Evolutionary conservation across 2,797 vertebrate species (phyloP).

Genomic region (Acomys russatus): DNA sequence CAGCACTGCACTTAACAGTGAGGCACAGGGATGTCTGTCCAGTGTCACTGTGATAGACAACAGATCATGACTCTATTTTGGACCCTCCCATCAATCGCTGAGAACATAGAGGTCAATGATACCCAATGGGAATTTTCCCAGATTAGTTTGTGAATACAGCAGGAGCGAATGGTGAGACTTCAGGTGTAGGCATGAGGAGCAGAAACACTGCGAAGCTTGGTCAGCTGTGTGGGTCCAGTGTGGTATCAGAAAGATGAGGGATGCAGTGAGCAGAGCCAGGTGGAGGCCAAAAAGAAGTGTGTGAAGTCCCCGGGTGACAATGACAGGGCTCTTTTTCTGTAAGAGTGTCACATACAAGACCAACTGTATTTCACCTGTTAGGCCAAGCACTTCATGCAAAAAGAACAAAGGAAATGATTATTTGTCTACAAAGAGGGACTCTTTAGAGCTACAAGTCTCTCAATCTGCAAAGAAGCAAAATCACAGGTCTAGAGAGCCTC

Average conservation of each 20-base stretch:
- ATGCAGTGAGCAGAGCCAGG: background rate
- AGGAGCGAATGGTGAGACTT: background rate
- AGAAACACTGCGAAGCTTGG: background rate
- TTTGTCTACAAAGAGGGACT: slow-evolving; percentile 52
- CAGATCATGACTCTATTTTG: background rate
- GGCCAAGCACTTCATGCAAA: background rate
- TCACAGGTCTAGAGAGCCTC: slow-evolving; percentile 48
- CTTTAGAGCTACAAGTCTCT: slow-evolving; percentile 40
- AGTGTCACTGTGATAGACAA: background rate
- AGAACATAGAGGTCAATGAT: background rate
- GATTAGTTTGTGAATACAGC: background rate
- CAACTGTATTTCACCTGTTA: background rate
- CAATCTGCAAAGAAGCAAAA: slow-evolving; percentile 57
- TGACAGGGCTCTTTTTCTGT: background rate
- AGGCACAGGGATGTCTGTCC: too few species aligned
- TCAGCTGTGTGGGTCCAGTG: background rate
- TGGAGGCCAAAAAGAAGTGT: background rate
- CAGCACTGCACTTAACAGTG: background rate
- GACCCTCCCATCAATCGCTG: background rate
- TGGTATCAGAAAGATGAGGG: accelerated
- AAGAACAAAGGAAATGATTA: background rate
- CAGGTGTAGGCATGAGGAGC: background rate
- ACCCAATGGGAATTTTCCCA: background rate
- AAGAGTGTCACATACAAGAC: background rate
- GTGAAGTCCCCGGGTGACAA: background rate